Conservation (phyloP, 2,888 invertebrate genomes). For the Cyrtodaria siliqua region DNA sequence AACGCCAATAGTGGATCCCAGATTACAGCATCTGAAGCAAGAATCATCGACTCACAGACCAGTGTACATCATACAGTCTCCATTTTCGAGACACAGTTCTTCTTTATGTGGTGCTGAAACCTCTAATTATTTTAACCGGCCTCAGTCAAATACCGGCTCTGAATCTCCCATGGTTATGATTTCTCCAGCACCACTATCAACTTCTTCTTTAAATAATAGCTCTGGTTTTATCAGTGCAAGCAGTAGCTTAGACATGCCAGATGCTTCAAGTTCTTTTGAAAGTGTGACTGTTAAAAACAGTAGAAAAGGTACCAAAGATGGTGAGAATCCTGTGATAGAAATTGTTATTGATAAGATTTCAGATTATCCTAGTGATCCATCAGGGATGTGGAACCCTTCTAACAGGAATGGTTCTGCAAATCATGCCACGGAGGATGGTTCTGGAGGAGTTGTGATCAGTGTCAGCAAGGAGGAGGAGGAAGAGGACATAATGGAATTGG, state of each 20-base stretch:
- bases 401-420: too few relatives aligned
- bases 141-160: not conserved
- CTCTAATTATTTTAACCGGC: too few relatives aligned
- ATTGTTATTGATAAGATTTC: not conserved
- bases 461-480: slow-evolving; percentile 15
- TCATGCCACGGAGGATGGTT: slow-evolving; percentile 10
- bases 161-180: slow-evolving; percentile 3
- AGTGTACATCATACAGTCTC: slow-evolving; percentile 58
- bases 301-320: not conserved
- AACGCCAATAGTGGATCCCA: slow-evolving; percentile 39
- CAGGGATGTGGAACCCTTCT: not conserved
- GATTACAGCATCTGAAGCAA: slow-evolving; percentile 40
- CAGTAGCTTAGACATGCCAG: slow-evolving; percentile 52
- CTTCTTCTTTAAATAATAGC: slow-evolving; percentile 54
- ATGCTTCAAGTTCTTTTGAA: slow-evolving; percentile 50
- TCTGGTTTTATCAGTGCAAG: slow-evolving; percentile 63
- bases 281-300: slow-evolving; percentile 11
- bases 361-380: not conserved
- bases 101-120: slow-evolving; percentile 1
- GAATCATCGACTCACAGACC: slow-evolving; percentile 54
- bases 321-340: not conserved
- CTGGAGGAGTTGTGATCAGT: slow-evolving; percentile 35
- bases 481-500: slow-evolving; percentile 15
- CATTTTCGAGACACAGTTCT: slow-evolving; percentile 43
- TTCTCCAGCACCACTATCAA: slow-evolving; percentile 10